A percentile compares a stretch with the other conserved stretches of the same genome.
Evolutionary conservation across 2,888 invertebrate species (phyloP).

Genomic region (Agrotis ipsilon): DNA sequence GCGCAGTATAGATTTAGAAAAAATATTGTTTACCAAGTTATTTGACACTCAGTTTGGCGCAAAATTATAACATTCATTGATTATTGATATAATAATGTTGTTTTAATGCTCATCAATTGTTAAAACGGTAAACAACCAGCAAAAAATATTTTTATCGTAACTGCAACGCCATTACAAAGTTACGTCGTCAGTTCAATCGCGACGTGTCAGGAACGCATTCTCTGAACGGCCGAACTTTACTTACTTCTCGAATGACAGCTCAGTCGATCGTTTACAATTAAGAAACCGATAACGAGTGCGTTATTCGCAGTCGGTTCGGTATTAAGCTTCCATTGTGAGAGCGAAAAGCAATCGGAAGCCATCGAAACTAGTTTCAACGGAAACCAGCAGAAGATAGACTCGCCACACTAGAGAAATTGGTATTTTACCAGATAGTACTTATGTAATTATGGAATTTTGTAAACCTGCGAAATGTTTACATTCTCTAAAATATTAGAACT

Average conservation of each 20-base stretch:
- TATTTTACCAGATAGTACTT: conserved; percentile 26
- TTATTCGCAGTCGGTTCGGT: conserved; percentile 60
- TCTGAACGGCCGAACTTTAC: too few species aligned
- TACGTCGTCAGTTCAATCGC: too few species aligned
- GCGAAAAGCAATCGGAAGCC: conserved; percentile 82
- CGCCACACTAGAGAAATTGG: conserved; percentile 39
- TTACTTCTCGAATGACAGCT: conserved; percentile 37
- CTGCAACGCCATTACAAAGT: too few species aligned
- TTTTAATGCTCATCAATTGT: too few species aligned
- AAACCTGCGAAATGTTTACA: conserved; percentile 1
- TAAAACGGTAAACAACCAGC: too few species aligned
- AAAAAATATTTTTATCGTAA: too few species aligned
- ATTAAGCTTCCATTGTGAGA: conserved; percentile 78
- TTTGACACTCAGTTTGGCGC: too few species aligned
- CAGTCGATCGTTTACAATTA: conserved; percentile 50
- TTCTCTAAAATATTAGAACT: conserved; percentile 14
- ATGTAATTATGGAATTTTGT: conserved; percentile 8
- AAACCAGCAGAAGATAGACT: conserved; percentile 66
- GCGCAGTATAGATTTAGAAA: too few species aligned
- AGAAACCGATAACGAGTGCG: conserved; percentile 58
- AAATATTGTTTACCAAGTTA: too few species aligned
- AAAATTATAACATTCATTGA: too few species aligned
- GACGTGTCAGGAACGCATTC: too few species aligned
- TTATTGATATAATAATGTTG: too few species aligned
- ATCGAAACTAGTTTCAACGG: conserved; percentile 75